A percentile compares a stretch with the other conserved stretches of the same genome.
Conservation (phyloP, 2,888 invertebrate species). For the Glyphotaelius pellucidus region DNA sequence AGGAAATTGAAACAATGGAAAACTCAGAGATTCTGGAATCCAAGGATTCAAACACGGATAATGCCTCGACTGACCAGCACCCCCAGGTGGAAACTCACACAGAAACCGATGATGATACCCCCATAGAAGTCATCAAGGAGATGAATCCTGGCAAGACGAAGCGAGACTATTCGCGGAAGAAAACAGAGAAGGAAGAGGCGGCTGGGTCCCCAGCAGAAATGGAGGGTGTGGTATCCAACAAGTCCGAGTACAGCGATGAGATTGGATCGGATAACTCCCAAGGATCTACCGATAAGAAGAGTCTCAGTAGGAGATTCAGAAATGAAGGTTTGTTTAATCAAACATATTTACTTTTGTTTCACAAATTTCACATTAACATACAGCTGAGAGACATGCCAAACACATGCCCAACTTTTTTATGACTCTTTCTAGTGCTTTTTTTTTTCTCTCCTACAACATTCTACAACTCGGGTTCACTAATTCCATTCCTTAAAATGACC, state of each 20-base stretch:
- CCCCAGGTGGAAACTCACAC: constrained; percentile 68
- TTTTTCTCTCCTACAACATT: neutral
- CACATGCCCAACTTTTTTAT: neutral
- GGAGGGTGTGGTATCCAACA: constrained; percentile 57
- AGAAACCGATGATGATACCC: constrained; percentile 78
- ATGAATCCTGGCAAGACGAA: constrained; percentile 81
- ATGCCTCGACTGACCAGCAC: neutral
- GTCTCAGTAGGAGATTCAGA: constrained; percentile 61
- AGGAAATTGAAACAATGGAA: constrained; percentile 65
- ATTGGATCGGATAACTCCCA: constrained; percentile 66
- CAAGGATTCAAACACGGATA: constrained; percentile 67
- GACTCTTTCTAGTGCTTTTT: neutral
- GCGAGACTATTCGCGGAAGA: constrained; percentile 79
- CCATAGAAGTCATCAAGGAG: constrained; percentile 80
- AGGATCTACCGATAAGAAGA: constrained; percentile 63
- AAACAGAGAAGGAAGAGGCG: constrained; percentile 75
- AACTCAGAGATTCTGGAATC: constrained; percentile 67
- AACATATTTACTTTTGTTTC: neutral
- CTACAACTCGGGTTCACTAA: neutral
- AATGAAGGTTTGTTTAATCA: constrained; percentile 57
- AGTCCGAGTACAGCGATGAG: constrained; percentile 73
- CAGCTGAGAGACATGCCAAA: neutral
- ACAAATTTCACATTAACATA: neutral
- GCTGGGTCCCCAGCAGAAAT: constrained; percentile 67
- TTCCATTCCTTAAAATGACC: neutral